Conservation (phyloP, 1,140 invertebrate species). For the Ceratina australensis region DNA sequence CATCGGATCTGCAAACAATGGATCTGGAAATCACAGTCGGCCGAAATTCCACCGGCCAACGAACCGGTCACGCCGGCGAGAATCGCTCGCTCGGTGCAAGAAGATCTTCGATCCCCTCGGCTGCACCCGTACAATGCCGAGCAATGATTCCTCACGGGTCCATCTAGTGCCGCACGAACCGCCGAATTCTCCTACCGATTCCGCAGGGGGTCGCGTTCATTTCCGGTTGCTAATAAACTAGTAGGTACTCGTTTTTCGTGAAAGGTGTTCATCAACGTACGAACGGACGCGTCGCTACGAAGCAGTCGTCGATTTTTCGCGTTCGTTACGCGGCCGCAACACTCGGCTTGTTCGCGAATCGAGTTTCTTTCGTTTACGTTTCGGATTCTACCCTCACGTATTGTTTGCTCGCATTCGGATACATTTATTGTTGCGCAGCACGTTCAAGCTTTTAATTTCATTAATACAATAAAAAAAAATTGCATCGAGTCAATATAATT, state of each 20-base stretch:
- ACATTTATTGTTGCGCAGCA: neutral
- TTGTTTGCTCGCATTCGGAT: neutral
- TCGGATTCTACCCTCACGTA: neutral
- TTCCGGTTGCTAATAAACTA: neutral
- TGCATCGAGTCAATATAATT: neutral
- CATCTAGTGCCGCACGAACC: neutral
- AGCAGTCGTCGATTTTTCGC: neutral
- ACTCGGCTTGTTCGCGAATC: neutral
- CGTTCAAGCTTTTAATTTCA: neutral
- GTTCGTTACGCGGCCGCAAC: neutral
- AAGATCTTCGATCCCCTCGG: neutral
- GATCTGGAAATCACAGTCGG: neutral
- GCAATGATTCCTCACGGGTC: neutral
- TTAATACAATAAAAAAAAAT: neutral
- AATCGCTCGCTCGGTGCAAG: neutral
- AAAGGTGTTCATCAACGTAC: constrained; percentile 3
- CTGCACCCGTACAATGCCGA: neutral
- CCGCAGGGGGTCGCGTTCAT: neutral
- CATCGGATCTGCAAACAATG: neutral
- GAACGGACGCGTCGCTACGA: neutral
- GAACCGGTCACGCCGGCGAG: neutral
- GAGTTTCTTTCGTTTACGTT: constrained; percentile 4
- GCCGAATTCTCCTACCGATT: neutral
- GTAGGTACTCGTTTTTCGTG: neutral
- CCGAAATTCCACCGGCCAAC: neutral